Conservation (phyloP, 2,797 vertebrate genomes). For the Siniperca scherzeri region DNA sequence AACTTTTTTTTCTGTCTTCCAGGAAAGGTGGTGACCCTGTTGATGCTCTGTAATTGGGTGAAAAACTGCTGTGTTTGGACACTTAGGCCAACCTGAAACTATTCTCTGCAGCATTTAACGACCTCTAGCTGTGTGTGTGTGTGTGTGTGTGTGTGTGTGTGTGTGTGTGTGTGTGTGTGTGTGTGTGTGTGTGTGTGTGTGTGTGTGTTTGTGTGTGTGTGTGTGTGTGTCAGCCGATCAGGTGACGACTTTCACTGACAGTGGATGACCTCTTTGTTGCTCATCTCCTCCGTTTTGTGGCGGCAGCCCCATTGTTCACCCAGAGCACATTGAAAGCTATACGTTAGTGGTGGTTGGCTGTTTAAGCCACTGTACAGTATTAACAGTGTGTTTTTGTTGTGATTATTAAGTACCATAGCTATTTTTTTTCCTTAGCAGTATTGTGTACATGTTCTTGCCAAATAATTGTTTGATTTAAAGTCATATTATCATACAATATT, state of each 20-base stretch:
- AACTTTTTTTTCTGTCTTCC: neutral
- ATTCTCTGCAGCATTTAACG: neutral
- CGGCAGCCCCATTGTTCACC: neutral
- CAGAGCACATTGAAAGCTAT: neutral
- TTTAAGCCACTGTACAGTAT: neutral
- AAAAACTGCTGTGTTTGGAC: constrained; percentile 16
- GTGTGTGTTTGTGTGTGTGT: neutral
- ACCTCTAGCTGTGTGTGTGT: neutral
- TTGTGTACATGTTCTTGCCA: neutral
- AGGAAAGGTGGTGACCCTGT: constrained; percentile 2
- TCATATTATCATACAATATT: neutral
- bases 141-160: neutral
- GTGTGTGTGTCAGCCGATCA: neutral
- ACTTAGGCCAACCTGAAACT: constrained; percentile 11
- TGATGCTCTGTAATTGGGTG: constrained; percentile 9
- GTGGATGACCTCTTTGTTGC: constrained; percentile 14
- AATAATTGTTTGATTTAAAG: neutral
- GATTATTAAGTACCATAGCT: neutral
- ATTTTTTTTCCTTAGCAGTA: neutral
- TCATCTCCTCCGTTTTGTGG: constrained; percentile 29
- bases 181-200: neutral
- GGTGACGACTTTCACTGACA: neutral
- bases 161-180: neutral
- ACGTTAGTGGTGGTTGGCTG: neutral
- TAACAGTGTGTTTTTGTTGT: constrained; percentile 18